Percentiles rank a stretch among this genome's conserved stretches.
Conservation (phyloP, 2,888 invertebrate species). For the Acleris laterana region DNA sequence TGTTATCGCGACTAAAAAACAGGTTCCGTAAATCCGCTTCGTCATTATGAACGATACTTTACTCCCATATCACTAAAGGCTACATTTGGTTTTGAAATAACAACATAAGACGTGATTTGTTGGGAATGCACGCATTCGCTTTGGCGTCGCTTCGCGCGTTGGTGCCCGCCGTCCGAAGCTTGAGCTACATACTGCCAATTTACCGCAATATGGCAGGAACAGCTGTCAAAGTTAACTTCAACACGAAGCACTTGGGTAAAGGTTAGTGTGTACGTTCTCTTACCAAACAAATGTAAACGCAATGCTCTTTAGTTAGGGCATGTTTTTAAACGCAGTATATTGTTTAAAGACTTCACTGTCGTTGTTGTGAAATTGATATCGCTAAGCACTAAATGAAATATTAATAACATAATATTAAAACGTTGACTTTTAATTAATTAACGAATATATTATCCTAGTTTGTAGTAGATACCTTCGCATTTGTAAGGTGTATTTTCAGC, state of each 20-base stretch:
- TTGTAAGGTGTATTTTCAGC: too few species aligned
- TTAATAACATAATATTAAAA: too few species aligned
- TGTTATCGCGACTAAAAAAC: slow-evolving; percentile 22
- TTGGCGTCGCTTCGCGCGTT: slow-evolving; percentile 51
- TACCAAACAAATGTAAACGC: neutral
- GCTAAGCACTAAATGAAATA: too few species aligned
- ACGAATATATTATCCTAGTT: too few species aligned
- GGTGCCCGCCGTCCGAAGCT: slow-evolving; percentile 52
- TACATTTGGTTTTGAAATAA: neutral
- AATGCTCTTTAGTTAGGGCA: neutral
- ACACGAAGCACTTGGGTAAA: slow-evolving; percentile 69
- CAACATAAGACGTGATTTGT: slow-evolving; percentile 5
- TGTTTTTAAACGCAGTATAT: neutral
- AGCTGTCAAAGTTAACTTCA: slow-evolving; percentile 59
- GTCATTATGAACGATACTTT: slow-evolving; percentile 17
- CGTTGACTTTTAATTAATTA: too few species aligned
- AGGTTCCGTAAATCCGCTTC: slow-evolving; percentile 13
- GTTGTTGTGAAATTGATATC: too few species aligned
- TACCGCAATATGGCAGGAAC: slow-evolving; percentile 59
- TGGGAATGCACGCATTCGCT: slow-evolving; percentile 46
- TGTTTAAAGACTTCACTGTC: neutral
- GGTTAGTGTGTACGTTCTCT: slow-evolving; percentile 59
- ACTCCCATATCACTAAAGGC: neutral
- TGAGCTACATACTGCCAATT: slow-evolving; percentile 56
- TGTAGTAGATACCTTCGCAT: too few species aligned